Conservation (phyloP, 2,113 vertebrate genomes). For the Fregata magnificens region DNA sequence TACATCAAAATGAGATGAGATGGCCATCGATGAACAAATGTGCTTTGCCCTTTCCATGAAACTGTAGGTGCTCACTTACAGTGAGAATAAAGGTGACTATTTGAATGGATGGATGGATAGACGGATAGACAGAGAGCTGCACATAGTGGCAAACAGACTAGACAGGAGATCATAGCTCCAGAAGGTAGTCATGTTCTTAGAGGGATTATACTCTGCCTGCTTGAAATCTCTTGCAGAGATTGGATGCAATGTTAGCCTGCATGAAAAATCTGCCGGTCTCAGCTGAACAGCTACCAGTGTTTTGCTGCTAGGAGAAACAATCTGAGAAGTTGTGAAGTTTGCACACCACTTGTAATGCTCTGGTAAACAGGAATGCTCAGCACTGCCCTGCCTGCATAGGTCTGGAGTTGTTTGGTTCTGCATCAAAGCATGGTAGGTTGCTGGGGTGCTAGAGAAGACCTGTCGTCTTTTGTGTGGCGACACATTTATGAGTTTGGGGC, state of each 20-base stretch:
- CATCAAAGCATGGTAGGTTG: background rate
- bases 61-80: background rate
- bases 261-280: background rate
- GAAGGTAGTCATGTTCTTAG: background rate
- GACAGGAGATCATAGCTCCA: background rate
- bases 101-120: background rate
- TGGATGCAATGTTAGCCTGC: background rate
- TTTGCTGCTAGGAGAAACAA: background rate
- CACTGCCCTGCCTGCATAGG: background rate
- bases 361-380: background rate
- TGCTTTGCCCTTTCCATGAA: background rate
- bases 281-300: background rate
- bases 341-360: background rate
- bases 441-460: background rate
- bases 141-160: background rate
- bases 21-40: background rate
- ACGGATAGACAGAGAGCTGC: background rate
- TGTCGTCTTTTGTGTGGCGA: background rate
- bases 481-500: background rate
- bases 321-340: rapidly evolving
- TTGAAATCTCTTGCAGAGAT: background rate
- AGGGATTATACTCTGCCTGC: background rate
- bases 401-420: background rate
- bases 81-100: background rate
- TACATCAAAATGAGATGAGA: background rate